Evolutionary conservation across 2,888 invertebrate species (phyloP), one percentile per base, ranked within the genome.

Genomic region (Elmis aenea): DNA sequence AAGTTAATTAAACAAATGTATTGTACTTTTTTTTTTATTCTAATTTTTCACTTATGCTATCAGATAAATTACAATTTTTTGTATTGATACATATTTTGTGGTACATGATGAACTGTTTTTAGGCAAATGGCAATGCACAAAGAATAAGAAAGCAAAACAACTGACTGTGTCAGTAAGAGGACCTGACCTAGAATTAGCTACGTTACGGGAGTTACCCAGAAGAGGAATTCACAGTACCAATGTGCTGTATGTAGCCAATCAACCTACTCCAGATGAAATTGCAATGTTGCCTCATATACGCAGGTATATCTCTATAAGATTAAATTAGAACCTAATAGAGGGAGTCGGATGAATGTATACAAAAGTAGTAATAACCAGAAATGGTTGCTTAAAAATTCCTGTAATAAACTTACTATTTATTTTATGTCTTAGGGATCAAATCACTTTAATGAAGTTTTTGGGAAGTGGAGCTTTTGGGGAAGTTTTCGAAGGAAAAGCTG

Each of bases 401-500:
- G n/a, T n/a, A n/a, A n/a, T n/a, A n/a, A n/a, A n/a, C n/a, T n/a
- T n/a, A n/a, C n/a, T n/a, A n/a, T 6, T 18, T 8, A 18, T 18
- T 18, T 18, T 38, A 11, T 38, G 13, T 55, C 54, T 20, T 31
- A 60, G 67, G 41, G 87, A 86, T 46, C 90, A 93, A 61, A 85
- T 97, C 37, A 85, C 84, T 0, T 69, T 93, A 14, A 83, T 83
- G 8, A 89, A 89, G 59, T 91, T 93, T 62, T 73, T 99, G 32
- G 97, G 96, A 0, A 88, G 90, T 38, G 97, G 97, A 0, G 95
- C 95, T 1, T 99, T 97, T 59, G 97, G 97, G 0, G 94, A 96
- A 68, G 97, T 97, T 1, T 94, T 88, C 62, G 92, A 94, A 70
- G 97, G 96, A 0, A 75, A 85, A 41, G 88, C 91, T 0, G 76